Conservation (phyloP, 2,113 vertebrate species). For the Tenrec ecaudatus region DNA sequence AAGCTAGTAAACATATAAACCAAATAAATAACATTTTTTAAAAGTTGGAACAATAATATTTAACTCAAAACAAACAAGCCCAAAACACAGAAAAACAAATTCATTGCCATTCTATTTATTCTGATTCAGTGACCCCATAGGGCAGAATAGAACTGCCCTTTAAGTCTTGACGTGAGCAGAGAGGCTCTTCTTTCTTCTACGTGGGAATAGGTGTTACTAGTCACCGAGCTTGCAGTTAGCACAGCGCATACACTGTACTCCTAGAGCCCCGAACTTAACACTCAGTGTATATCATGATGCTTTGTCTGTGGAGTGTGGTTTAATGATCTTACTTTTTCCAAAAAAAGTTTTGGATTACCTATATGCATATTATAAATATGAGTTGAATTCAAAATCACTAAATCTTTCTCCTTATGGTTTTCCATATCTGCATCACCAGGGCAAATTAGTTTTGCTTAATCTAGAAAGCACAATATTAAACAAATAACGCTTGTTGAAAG, state of each 20-base stretch:
- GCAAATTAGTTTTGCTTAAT: constrained; percentile 11
- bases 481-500: constrained; percentile 29
- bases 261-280: no score
- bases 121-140: no score
- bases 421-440: background rate
- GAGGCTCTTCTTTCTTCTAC: no score
- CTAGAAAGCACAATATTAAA: background rate
- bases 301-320: background rate
- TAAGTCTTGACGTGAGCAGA: no score
- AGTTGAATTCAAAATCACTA: background rate
- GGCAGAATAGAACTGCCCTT: no score
- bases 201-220: no score
- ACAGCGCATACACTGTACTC: no score
- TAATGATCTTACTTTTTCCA: constrained; percentile 15
- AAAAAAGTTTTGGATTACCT: constrained; percentile 5
- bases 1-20: background rate
- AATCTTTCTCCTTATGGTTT: constrained; percentile 14
- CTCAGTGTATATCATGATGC: constrained; percentile 1
- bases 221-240: no score
- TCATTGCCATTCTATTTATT: no score
- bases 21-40: background rate
- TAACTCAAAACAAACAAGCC: background rate
- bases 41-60: background rate
- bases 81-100: no score
- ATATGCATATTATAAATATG: background rate